These are phyloP conservation scores for Thalassophryne amazonica DNA, from an alignment of 2,797 vertebrate genomes.

Conservation along the genomic window DNA sequence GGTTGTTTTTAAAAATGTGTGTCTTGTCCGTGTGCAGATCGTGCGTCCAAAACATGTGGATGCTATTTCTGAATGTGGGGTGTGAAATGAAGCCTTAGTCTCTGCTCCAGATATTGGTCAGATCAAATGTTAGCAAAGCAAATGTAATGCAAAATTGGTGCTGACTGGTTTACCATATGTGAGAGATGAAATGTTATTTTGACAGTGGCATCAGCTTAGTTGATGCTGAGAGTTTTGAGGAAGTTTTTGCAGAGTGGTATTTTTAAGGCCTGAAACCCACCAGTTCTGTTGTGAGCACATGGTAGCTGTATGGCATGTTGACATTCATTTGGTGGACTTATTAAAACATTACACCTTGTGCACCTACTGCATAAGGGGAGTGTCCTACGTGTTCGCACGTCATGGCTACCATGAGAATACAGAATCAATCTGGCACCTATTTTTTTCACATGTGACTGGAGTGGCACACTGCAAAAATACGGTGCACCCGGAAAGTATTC, in stretches of 20 bases:
- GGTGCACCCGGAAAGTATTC: too few species aligned
- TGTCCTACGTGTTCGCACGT: too few species aligned
- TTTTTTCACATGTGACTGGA: too few species aligned
- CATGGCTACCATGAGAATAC: too few species aligned
- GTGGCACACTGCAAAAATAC: too few species aligned
- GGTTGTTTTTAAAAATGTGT: conserved; percentile 1
- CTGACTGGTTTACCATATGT: conserved; percentile 13
- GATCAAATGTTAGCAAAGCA: conserved; percentile 61
- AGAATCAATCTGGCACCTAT: too few species aligned
- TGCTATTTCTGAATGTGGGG: conserved; percentile 47
- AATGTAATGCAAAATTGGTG: conserved; percentile 30
- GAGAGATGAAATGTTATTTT: conserved; percentile 34
- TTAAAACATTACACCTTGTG: too few species aligned
- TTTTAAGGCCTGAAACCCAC: too few species aligned
- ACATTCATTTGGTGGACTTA: too few species aligned
- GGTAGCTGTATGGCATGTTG: too few species aligned
- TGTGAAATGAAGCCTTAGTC: conserved; percentile 62
- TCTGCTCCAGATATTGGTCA: conserved; percentile 48
- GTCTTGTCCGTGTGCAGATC: conserved; percentile 23
- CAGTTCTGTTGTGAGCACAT: too few species aligned
- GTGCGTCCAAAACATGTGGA: conserved; percentile 35
- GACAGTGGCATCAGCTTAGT: conserved; percentile 13
- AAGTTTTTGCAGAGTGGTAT: conserved; percentile 6
- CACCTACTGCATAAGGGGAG: too few species aligned
- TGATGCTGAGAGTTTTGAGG: conserved; percentile 8